Evolutionary conservation across 2,888 invertebrate species (phyloP), one percentile per base, ranked within the genome.

Genomic region (Athripsodes cinereus): DNA sequence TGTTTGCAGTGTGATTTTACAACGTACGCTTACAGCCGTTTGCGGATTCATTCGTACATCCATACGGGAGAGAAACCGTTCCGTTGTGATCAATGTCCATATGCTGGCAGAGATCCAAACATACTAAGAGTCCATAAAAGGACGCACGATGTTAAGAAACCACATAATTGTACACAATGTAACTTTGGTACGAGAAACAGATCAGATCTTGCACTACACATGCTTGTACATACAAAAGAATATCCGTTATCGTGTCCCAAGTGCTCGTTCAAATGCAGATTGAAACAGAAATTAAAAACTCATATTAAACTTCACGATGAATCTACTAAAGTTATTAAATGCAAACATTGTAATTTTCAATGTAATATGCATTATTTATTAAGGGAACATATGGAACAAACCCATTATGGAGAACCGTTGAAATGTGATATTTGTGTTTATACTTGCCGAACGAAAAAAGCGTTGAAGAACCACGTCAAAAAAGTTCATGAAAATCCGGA

Each of bases 1-100:
- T 44, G 44, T 44, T 44, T 44, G 10, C 26, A 26, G 18, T 44
- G 44, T 13, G 44, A 44, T 44, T 44, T 8, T 44, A 8, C 44
- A 13, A 16, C 44, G n/a, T 5, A 13, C 13, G 44, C 13, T 5
- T n/a, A 3, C 3, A 44, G 44, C 18, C 3, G 18, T 8, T 44
- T 44, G 18, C 3, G 18, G 13, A 44, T n/a, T 16, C 44, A 44
- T 44, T 44, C 44, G 6, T 44, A 44, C 44, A 26, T 44, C 5
- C 54, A 54, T 34, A 54, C 54, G 16, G 48, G 54, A 47, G 48
- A 54, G 20, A 47, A 35, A 26, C 26, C 26, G 3, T 26, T 26
- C 20, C 22, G 26, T 26, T 54, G 54, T 18, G 48, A 54, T 8
- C 5, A 26, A 13, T 54, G 54, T 26, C 2, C 47, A 1, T 54